These are phyloP conservation scores for Xestia sexstrigata DNA, from an alignment of 2,888 invertebrate genomes.

Conservation along the genomic window DNA sequence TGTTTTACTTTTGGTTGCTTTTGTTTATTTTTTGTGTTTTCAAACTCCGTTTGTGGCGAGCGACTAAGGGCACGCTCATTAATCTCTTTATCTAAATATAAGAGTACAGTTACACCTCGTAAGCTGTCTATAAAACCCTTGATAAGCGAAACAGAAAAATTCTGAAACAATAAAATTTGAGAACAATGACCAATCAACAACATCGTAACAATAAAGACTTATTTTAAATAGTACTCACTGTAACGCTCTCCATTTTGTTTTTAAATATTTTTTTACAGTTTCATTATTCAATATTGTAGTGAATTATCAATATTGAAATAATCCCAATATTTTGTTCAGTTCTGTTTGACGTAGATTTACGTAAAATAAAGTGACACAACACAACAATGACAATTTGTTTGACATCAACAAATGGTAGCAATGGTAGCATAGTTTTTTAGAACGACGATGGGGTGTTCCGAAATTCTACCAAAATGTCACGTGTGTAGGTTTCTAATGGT, in stretches of 20 bases:
- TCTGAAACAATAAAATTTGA: constrained; percentile 88
- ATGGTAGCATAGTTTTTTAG: constrained; percentile 12
- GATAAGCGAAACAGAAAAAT: constrained; percentile 91
- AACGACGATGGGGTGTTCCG: background rate
- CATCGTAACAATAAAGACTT: constrained; percentile 51
- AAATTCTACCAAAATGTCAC: constrained; percentile 40
- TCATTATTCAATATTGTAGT: constrained; percentile 69
- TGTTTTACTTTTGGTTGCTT: constrained; percentile 89
- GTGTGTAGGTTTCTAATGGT: too few species aligned
- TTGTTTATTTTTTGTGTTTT: constrained; percentile 83
- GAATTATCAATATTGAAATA: constrained; percentile 27
- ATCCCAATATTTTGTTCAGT: constrained; percentile 65
- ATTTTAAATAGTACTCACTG: constrained; percentile 68
- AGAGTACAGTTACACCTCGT: constrained; percentile 93
- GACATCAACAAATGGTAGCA: constrained; percentile 35
- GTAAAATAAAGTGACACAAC: constrained; percentile 57
- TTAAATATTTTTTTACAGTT: constrained; percentile 63
- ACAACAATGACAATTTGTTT: constrained; percentile 44
- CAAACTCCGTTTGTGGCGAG: constrained; percentile 88
- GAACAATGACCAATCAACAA: constrained; percentile 66
- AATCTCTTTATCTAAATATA: constrained; percentile 95
- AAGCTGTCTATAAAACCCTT: constrained; percentile 95
- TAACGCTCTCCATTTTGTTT: constrained; percentile 81
- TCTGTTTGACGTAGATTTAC: constrained; percentile 67
- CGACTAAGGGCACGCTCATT: constrained; percentile 91